Evolutionary conservation across 2,113 vertebrate species (phyloP), one percentile per base, ranked within the genome.

Genomic region (Crotalus viridis): DNA sequence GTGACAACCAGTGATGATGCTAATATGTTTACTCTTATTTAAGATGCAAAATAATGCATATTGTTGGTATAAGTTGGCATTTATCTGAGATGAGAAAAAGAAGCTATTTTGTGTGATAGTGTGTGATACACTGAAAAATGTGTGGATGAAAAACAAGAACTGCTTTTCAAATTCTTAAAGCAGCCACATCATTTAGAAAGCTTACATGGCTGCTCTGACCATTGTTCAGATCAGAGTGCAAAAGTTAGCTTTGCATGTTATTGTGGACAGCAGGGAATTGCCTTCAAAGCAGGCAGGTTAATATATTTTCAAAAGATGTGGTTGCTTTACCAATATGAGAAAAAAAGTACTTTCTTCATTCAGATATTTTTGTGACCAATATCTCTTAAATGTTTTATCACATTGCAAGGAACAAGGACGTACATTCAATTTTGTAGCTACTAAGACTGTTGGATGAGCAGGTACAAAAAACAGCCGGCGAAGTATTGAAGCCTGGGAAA

Each of bases 51-150:
- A 43, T 48, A 56, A 46, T 33, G 0, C 26, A 6, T 0, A 26
- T 89, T 91, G 57, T 51, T 26, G 86, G 93, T 93, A 88, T 93
- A 91, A 92, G 61, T 85, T 59, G n/a, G 3, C 56, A 5, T 9
- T 48, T 33, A 13, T 91, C 91, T 89, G 0, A 7, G 48, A 91
- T 88, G 91, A 93, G 89, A 10, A 86, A 13, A 0, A 59, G 21
- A 19, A 81, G 33, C 69, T 81, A 3, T 81, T 39, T 43, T 81
- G 74, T 81, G 17, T 33, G 7, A 15, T 9, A 39, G 33, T 39
- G 74, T 39, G 74, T 17, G 21, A 21, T 39, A 43, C 17, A 21
- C 33, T 43, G 74, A 81, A 81, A 81, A 81, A 81, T 81, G 33
- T 74, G 64, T 81, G 17, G 7, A 19, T 81, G 17, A 6, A 81